Conservation (phyloP, 1,140 invertebrate species). For the Drosophila subpulchrella region DNA sequence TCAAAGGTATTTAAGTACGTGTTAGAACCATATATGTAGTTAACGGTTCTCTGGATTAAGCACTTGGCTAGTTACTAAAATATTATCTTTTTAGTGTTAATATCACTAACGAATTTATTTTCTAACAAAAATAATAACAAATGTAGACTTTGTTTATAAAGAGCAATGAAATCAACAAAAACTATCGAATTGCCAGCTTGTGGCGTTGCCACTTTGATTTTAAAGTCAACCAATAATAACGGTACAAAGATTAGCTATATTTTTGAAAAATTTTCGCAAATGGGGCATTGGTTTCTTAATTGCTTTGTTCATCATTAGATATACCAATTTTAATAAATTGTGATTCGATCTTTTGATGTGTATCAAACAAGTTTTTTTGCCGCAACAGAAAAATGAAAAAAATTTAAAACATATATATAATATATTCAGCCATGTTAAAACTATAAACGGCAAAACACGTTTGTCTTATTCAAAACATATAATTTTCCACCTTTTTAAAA, state of each 20-base stretch:
- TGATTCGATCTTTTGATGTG: no score
- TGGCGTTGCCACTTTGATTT: slow-evolving; percentile 15
- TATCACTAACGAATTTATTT: neutral
- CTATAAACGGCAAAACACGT: no score
- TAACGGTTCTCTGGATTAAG: neutral
- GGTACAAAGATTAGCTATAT: slow-evolving; percentile 1
- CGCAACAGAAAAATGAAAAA: no score
- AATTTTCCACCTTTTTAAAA: neutral
- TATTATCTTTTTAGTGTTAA: neutral
- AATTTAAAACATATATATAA: no score
- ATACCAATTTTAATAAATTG: no score
- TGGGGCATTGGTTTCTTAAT: no score
- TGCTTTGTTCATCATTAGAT: no score
- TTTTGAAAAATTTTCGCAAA: no score
- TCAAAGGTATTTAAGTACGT: neutral
- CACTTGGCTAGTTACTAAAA: neutral
- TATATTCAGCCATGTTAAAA: no score
- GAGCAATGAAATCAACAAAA: slow-evolving; percentile 15
- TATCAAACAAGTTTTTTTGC: no score
- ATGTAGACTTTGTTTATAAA: slow-evolving; percentile 8
- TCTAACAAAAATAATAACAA: slow-evolving; percentile 10
- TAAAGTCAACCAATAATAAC: slow-evolving; percentile 2
- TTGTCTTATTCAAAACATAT: no score
- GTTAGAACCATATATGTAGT: neutral
- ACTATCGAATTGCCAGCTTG: slow-evolving; percentile 15